Conservation (phyloP, 2,888 invertebrate genomes). For the Megalurothrips usitatus region DNA sequence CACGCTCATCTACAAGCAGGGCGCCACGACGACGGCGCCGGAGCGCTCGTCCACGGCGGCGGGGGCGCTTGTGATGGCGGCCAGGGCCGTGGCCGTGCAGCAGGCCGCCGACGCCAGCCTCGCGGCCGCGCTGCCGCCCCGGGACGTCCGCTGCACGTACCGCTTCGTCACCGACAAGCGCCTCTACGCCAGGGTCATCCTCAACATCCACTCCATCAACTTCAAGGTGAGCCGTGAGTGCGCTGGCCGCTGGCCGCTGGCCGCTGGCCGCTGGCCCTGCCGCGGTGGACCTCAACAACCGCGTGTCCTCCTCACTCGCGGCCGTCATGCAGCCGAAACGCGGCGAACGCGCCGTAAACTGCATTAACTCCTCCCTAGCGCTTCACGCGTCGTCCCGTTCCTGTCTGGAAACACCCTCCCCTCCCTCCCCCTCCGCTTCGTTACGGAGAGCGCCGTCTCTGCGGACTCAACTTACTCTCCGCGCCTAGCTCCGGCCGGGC, state of each 20-base stretch:
- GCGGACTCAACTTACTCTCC: not conserved
- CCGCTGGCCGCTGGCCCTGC: too few species aligned
- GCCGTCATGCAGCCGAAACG: too few species aligned
- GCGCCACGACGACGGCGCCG: constrained; percentile 49
- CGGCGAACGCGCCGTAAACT: too few species aligned
- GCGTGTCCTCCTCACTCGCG: too few species aligned
- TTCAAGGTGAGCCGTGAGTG: constrained; percentile 71
- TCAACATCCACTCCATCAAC: constrained; percentile 71
- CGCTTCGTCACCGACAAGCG: constrained; percentile 78
- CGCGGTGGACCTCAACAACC: too few species aligned
- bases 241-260: too few species aligned
- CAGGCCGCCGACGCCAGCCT: constrained; percentile 29
- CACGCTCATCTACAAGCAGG: constrained; percentile 78
- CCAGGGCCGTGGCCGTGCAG: constrained; percentile 22
- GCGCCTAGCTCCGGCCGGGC: not conserved
- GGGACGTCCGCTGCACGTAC: constrained; percentile 76
- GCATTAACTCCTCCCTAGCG: too few species aligned
- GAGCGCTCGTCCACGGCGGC: constrained; percentile 6
- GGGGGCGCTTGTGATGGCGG: constrained; percentile 7
- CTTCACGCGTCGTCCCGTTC: not conserved
- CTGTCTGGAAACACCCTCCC: constrained; percentile 30
- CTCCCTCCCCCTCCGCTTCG: constrained; percentile 27
- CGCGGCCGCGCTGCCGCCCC: constrained; percentile 50
- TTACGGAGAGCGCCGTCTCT: not conserved
- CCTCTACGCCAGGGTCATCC: constrained; percentile 73